Evolutionary conservation across 2,797 vertebrate species (phyloP).

Genomic region (Enoplosus armatus): DNA sequence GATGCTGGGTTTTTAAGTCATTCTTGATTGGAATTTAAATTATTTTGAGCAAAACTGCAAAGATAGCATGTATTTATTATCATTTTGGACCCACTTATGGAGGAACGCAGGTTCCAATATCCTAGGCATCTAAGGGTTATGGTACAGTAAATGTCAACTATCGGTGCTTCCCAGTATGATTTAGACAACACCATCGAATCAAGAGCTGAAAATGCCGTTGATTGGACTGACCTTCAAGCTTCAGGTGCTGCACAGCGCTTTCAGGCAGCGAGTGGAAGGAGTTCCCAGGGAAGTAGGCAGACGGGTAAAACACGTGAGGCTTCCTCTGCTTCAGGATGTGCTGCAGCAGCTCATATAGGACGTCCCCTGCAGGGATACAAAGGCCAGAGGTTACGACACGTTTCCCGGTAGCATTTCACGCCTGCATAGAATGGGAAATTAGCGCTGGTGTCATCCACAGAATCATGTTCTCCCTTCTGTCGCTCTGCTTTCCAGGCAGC

Average conservation of each 20-base stretch:
- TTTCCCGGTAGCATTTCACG: neutral
- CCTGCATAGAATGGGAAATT: constrained; percentile 21
- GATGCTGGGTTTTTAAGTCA: neutral
- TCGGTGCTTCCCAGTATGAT: too few relatives aligned
- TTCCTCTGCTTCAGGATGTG: constrained; percentile 98
- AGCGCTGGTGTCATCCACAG: neutral
- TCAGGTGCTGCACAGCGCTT: constrained; percentile 90
- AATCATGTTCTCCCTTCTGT: constrained; percentile 6
- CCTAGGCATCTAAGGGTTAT: too few relatives aligned
- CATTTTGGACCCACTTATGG: neutral
- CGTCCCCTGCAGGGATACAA: constrained; percentile 87
- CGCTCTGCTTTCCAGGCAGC: constrained; percentile 52
- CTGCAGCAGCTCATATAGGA: constrained; percentile 98
- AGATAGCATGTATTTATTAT: too few relatives aligned
- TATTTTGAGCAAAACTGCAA: neutral
- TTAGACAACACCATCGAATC: too few relatives aligned
- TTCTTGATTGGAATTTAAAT: neutral
- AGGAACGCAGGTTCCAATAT: neutral
- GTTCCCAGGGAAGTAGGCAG: constrained; percentile 92
- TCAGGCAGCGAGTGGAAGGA: constrained; percentile 92
- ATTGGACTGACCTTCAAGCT: constrained; percentile 91
- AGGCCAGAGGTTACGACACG: constrained; percentile 53
- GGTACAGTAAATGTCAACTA: too few relatives aligned
- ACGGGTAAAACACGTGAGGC: constrained; percentile 88
- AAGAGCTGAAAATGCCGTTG: neutral